phyloP scores from a whole-genome alignment of 2,888 invertebrate species.

The Escarpia spicata region DNA sequence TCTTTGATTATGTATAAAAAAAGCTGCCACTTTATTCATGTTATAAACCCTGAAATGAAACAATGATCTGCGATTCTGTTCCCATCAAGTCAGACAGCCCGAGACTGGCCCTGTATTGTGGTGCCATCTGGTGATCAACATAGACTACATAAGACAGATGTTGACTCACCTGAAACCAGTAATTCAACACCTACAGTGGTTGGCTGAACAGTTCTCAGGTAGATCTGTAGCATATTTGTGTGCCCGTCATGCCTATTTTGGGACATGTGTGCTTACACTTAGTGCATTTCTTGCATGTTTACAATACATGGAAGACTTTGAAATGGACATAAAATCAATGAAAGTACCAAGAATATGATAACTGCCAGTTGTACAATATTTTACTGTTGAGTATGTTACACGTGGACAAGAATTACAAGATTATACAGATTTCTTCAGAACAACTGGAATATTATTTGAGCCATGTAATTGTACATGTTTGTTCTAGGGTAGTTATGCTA shows the following conservation, averaged over 20 bases:
- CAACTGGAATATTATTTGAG: background rate
- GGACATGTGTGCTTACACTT: background rate
- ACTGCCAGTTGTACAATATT: background rate
- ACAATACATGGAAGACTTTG: background rate
- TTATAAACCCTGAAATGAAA: no score
- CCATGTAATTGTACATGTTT: background rate
- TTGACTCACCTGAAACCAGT: background rate
- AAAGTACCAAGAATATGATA: background rate
- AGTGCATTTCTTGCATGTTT: background rate
- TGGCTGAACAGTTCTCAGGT: background rate
- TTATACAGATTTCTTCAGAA: background rate
- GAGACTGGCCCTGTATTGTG: background rate
- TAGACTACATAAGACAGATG: background rate
- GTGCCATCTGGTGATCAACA: background rate
- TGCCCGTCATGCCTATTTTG: background rate
- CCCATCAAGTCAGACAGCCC: no score
- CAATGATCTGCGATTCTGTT: no score
- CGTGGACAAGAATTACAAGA: background rate
- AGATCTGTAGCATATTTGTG: background rate
- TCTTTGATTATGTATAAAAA: no score
- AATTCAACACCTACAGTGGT: background rate
- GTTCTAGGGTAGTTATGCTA: background rate
- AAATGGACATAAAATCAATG: background rate
- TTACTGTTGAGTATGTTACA: background rate
- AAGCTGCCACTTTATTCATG: no score